Conservation (phyloP, 2,797 vertebrate species). For the Oryzias dopingdopingensis region DNA sequence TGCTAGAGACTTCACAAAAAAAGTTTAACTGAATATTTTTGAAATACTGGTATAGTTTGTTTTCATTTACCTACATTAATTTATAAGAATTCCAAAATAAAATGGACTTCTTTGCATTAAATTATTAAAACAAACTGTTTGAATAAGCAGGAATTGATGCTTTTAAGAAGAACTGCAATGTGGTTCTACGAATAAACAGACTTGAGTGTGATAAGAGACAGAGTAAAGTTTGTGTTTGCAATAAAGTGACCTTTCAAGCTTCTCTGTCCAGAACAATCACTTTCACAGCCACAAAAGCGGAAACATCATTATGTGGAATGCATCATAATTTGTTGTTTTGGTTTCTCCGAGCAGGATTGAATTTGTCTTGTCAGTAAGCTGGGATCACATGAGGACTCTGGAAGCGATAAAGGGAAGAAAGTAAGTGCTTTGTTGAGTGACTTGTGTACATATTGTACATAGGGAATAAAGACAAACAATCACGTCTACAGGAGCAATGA, state of each 20-base stretch:
- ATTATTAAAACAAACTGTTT: not conserved
- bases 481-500: conserved; percentile 22
- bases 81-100: too few species aligned
- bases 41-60: too few species aligned
- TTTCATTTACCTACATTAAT: too few species aligned
- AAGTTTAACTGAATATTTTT: too few species aligned
- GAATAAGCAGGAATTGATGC: conserved; percentile 4
- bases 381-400: conserved; percentile 28
- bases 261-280: conserved; percentile 59
- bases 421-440: conserved; percentile 34
- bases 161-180: conserved; percentile 9
- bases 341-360: conserved; percentile 43
- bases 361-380: conserved; percentile 55
- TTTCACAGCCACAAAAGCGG: conserved; percentile 56
- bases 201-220: conserved; percentile 1
- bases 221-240: conserved; percentile 40
- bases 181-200: conserved; percentile 13
- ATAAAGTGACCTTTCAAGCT: conserved; percentile 44
- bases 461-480: conserved; percentile 24
- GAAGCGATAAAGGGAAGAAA: conserved; percentile 31
- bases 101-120: too few species aligned
- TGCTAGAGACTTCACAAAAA: not conserved
- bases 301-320: conserved; percentile 64
- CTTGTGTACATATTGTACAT: conserved; percentile 17
- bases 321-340: conserved; percentile 44